Evolutionary conservation across 2,888 invertebrate species (phyloP), one percentile per base, ranked within the genome.

Genomic region (Apamea epomidion): DNA sequence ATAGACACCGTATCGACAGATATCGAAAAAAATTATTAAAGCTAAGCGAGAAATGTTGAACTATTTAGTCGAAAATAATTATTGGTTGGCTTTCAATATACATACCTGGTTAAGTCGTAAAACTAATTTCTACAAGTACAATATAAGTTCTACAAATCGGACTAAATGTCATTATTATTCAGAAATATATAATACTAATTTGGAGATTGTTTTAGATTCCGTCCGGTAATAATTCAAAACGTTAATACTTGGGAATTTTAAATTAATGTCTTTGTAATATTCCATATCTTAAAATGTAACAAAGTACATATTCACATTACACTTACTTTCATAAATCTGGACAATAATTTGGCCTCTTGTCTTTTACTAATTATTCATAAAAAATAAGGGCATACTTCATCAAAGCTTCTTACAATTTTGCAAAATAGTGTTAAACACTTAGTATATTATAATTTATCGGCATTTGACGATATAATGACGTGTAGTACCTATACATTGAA

Each of bases 271-370:
- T 87, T 76, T 84, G 77, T 81, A 71, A 86, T 84, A 86, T 83
- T 87, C 74, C 67, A 87, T 89, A 90, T 86, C 83, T 82, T 90
- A 90, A 83, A 83, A 81, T 82, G 29, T 80, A 78, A 81, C 71
- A 80, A 81, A 48, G 48, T 48, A 79, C 64, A 79, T 85, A 85
- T 80, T 80, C 84, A 87, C 80, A 84, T 83, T 86, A 81, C 83
- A 83, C 82, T 87, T 73, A 87, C 75, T 83, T 73, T 85, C 82
- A 82, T 87, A 86, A 88, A 76, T 86, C 94, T 96, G 97, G 97
- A 96, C 96, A 96, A 94, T 94, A 95, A 96, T 97, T 97, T 97
- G 97, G 97, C 97, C 96, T 94, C 97, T 94, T 95, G 95, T 96
- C 94, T 94, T 94, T 94, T 92, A 93, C 89, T 94, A 92, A 94